Percentiles rank a stretch among this genome's conserved stretches.
phyloP scores from a whole-genome alignment of 1,140 invertebrate species.

The Manduca sexta region DNA sequence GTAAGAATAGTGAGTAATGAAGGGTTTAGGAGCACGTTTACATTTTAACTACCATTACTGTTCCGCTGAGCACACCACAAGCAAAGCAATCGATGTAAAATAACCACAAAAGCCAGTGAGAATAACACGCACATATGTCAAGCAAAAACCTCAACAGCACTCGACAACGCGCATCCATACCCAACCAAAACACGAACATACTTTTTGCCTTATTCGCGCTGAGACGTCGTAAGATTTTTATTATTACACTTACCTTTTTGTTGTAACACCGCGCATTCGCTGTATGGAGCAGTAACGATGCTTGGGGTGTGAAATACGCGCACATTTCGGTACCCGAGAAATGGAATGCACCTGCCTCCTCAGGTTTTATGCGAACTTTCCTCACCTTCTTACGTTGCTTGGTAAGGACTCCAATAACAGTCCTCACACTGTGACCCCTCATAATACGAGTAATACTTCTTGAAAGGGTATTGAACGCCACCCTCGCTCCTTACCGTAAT shows the following conservation, averaged over 20 bases:
- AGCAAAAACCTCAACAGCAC: not conserved
- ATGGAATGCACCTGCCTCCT: conserved; percentile 69
- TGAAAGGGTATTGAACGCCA: conserved; percentile 60
- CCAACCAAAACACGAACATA: conserved; percentile 27
- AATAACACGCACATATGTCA: too few relatives aligned
- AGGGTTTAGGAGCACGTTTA: too few relatives aligned
- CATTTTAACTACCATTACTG: too few relatives aligned
- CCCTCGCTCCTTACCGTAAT: conserved; percentile 40
- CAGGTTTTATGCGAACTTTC: conserved; percentile 68
- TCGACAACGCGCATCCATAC: conserved; percentile 13
- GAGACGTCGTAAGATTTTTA: conserved; percentile 53
- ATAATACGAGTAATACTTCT: conserved; percentile 67
- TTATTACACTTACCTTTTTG: conserved; percentile 56
- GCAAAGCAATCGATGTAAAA: too few relatives aligned
- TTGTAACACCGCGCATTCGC: conserved; percentile 42
- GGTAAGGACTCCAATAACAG: conserved; percentile 64
- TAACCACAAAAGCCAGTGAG: too few relatives aligned
- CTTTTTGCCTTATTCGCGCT: conserved; percentile 29
- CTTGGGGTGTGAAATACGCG: conserved; percentile 64
- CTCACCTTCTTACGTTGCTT: conserved; percentile 58
- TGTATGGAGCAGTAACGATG: conserved; percentile 55
- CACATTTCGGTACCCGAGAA: conserved; percentile 59
- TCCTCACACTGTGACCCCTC: conserved; percentile 69
- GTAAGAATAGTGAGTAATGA: too few relatives aligned
- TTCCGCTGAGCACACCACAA: too few relatives aligned